Conservation (phyloP, 2,888 invertebrate species). For the Chrysina gloriosa region DNA sequence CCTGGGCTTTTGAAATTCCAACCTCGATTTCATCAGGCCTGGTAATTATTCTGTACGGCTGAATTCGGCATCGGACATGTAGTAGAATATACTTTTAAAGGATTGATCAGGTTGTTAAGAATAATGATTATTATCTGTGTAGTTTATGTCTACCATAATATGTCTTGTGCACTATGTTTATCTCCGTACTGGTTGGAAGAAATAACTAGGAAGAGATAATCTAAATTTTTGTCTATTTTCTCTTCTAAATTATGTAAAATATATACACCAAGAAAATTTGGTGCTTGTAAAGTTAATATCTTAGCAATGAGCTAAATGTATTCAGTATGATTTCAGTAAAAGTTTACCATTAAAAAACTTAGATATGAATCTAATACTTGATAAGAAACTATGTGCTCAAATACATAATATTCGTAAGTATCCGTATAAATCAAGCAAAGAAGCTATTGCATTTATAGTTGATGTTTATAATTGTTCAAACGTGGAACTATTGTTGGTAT, state of each 20-base stretch:
- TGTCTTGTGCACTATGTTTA: slow-evolving; percentile 23
- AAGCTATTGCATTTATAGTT: too few relatives aligned
- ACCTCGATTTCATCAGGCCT: slow-evolving; percentile 25
- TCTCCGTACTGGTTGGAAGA: slow-evolving; percentile 21
- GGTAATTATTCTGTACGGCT: slow-evolving; percentile 11
- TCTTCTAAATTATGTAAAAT: not conserved
- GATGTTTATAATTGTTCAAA: too few relatives aligned
- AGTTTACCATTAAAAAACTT: too few relatives aligned
- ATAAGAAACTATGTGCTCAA: too few relatives aligned
- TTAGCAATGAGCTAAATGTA: too few relatives aligned
- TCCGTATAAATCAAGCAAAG: too few relatives aligned
- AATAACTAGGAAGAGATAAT: slow-evolving; percentile 18
- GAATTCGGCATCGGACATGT: slow-evolving; percentile 24
- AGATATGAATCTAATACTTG: too few relatives aligned
- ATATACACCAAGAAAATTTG: too few relatives aligned
- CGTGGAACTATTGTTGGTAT: too few relatives aligned
- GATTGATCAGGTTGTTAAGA: slow-evolving; percentile 35
- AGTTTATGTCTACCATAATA: slow-evolving; percentile 29
- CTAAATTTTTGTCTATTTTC: slow-evolving; percentile 25
- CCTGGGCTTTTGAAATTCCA: slow-evolving; percentile 27
- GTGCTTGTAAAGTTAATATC: too few relatives aligned
- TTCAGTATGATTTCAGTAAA: too few relatives aligned
- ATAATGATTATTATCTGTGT: slow-evolving; percentile 33
- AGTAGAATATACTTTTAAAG: slow-evolving; percentile 20
- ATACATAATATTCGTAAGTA: too few relatives aligned